These are phyloP conservation scores for Elymnias hypermnestra DNA, from an alignment of 1,140 invertebrate genomes.

Conservation along the genomic window DNA sequence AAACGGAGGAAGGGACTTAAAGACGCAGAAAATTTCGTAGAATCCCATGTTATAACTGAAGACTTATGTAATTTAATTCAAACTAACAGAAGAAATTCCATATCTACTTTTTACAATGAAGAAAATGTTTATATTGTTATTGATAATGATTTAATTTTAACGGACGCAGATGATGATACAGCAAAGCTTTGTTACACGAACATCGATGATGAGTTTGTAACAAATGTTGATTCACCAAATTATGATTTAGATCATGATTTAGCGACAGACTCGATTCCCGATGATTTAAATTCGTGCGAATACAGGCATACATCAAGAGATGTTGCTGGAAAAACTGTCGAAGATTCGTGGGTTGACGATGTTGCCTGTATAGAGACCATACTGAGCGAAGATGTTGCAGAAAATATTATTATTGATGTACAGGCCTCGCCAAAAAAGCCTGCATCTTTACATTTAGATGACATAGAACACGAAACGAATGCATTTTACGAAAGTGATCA, in stretches of 20 bases:
- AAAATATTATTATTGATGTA: slow-evolving; percentile 43
- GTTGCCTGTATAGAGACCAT: slow-evolving; percentile 69
- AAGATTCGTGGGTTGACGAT: slow-evolving; percentile 65
- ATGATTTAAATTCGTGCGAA: slow-evolving; percentile 15
- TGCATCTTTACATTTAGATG: slow-evolving; percentile 17
- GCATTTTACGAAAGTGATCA: slow-evolving; percentile 33
- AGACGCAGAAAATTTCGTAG: slow-evolving; percentile 22
- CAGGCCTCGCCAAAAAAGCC: slow-evolving; percentile 32
- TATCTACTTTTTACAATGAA: slow-evolving; percentile 52
- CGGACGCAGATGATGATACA: slow-evolving; percentile 41
- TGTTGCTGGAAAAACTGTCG: slow-evolving; percentile 28
- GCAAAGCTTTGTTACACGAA: slow-evolving; percentile 47
- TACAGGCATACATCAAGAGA: slow-evolving; percentile 20
- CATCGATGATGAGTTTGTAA: slow-evolving; percentile 29
- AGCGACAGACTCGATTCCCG: neutral
- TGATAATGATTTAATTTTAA: slow-evolving; percentile 53
- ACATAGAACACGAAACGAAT: slow-evolving; percentile 5
- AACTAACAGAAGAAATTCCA: slow-evolving; percentile 54
- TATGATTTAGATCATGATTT: neutral
- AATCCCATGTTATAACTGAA: slow-evolving; percentile 33
- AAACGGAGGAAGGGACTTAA: slow-evolving; percentile 43
- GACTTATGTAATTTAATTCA: slow-evolving; percentile 46
- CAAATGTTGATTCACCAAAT: slow-evolving; percentile 11
- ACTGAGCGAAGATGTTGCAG: slow-evolving; percentile 58
- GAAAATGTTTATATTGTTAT: slow-evolving; percentile 63